Evolutionary conservation across 2,888 invertebrate genomes (phyloP), one percentile per base, ranked within the genome.

Genomic region (Teinopalpus imperialis): DNA sequence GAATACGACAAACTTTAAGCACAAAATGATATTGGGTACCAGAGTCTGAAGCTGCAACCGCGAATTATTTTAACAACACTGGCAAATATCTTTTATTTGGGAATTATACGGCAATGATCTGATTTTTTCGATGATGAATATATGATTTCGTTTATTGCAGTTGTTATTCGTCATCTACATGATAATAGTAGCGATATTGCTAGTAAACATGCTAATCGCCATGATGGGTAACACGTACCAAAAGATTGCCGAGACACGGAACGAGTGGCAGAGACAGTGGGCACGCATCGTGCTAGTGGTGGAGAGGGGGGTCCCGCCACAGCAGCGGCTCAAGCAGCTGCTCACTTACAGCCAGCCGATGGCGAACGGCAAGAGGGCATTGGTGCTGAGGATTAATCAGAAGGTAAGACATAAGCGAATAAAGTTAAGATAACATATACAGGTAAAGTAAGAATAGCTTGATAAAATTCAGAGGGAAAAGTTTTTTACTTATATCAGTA

Each of bases 221-320:
- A 99, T 99, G 98, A 99, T 99, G 99, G 99, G 98, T 0, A 98
- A 98, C 79, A 99, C 99, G 1, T 99, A 99, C 74, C 97, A 98
- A 77, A 97, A 98, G 86, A 98, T 99, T 59, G 97, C 97, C 0
- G 97, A 98, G 81, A 98, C 98, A 0, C 92, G 97, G 57, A 98
- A 98, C 74, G 98, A 99, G 79, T 99, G 98, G 98, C 98, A 98
- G 79, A 89, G 99, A 68, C 91, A 98, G 92, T 99, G 98, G 98
- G 99, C 99, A 0, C 91, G 98, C 56, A 99, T 99, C 51, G 98
- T 99, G 21, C 87, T 99, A 52, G 98, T 99, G 23, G 97, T 99
- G 12, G 99, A 99, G 76, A 90, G 99, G 75, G 98, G 98, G n/a
- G 97, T 99, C 0, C 94, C 95, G 43, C 98, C 98, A 0, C 91